Evolutionary conservation across 1,140 invertebrate species (phyloP).

Genomic region (Trinorchestia longiramus): DNA sequence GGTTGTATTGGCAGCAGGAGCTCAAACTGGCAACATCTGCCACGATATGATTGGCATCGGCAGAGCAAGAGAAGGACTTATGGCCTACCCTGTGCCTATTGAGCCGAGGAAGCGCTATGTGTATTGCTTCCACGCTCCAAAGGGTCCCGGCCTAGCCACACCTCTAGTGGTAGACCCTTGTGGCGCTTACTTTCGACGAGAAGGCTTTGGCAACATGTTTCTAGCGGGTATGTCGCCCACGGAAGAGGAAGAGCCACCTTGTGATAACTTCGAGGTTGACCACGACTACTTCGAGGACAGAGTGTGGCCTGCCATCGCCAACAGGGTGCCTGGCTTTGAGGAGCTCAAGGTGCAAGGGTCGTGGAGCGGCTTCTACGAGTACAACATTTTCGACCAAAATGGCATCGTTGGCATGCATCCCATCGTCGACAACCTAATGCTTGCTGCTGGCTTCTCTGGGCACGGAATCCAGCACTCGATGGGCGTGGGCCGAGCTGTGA

Average conservation of each 20-base stretch:
- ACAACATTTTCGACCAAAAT: constrained; percentile 92
- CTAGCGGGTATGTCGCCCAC: constrained; percentile 78
- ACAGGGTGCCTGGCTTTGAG: constrained; percentile 85
- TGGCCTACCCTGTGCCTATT: constrained; percentile 82
- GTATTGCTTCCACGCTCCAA: constrained; percentile 82
- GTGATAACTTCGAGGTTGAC: constrained; percentile 82
- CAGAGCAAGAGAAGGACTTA: constrained; percentile 74
- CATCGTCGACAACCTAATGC: constrained; percentile 82
- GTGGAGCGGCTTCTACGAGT: constrained; percentile 92
- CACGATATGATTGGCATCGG: constrained; percentile 82
- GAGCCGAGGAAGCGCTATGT: constrained; percentile 90
- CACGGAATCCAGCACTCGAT: constrained; percentile 87
- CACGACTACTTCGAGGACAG: constrained; percentile 82
- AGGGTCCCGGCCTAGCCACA: constrained; percentile 85
- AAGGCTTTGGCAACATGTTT: constrained; percentile 79
- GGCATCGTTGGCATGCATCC: constrained; percentile 93
- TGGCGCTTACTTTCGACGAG: constrained; percentile 76
- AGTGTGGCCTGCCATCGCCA: constrained; percentile 83
- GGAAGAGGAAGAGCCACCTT: constrained; percentile 78
- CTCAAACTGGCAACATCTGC: constrained; percentile 83
- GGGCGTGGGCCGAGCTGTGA: constrained; percentile 87
- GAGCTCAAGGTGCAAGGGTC: constrained; percentile 83
- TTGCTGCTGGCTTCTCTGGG: constrained; percentile 94
- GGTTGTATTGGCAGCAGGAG: constrained; percentile 85
- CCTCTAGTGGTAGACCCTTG: constrained; percentile 86